phyloP scores from a whole-genome alignment of 1,140 invertebrate species.

The Dryas iulia region DNA sequence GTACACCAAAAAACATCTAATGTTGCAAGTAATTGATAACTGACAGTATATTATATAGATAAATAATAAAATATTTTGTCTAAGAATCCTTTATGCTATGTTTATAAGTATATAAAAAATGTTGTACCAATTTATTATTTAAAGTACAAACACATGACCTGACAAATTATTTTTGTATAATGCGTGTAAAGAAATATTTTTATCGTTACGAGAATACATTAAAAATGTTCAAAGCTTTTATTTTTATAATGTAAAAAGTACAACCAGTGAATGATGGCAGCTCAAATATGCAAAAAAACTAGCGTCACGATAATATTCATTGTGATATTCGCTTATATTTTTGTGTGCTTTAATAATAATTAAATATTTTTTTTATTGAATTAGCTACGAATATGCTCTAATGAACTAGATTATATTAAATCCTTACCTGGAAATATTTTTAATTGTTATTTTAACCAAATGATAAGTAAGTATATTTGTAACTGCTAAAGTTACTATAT shows the following conservation, averaged over 20 bases:
- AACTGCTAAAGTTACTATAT: not conserved
- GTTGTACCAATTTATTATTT: not conserved
- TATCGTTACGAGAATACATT: not conserved
- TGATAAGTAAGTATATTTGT: not conserved
- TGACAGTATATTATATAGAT: not conserved
- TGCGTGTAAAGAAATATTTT: not conserved
- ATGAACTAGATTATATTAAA: not conserved
- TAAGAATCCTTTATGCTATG: not conserved
- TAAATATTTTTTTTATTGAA: not conserved
- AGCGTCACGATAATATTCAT: not conserved
- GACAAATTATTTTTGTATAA: not conserved
- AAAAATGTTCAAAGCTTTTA: not conserved
- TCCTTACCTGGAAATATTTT: not conserved
- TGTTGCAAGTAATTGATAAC: not conserved
- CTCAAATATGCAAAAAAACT: not conserved
- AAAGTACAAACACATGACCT: not conserved
- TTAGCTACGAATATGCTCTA: not conserved
- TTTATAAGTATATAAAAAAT: not conserved
- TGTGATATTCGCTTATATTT: not conserved
- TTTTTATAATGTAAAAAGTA: not conserved
- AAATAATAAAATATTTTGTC: not conserved
- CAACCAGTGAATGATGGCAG: not conserved
- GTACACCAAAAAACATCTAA: no score
- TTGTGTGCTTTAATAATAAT: not conserved
- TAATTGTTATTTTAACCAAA: not conserved